phyloP scores from a whole-genome alignment of 2,113 vertebrate species.

The Candoia aspera region DNA sequence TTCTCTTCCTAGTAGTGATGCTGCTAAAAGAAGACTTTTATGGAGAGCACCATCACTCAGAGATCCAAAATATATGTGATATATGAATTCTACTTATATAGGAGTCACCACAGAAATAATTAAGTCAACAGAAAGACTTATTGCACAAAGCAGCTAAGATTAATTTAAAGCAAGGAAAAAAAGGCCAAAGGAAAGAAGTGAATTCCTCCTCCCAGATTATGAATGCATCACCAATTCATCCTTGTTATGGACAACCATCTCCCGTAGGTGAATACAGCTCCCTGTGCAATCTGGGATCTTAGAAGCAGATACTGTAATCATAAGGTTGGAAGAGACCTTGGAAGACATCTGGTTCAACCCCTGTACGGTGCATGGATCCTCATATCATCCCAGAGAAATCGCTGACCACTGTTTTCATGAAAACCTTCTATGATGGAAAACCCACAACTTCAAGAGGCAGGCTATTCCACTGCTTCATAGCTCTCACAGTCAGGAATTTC shows the following conservation, averaged over 20 bases:
- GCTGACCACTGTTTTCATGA: neutral
- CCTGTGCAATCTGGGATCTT: neutral
- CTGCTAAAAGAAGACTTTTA: neutral
- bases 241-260: neutral
- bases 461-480: neutral
- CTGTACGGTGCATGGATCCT: neutral
- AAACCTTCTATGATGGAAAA: neutral
- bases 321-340: neutral
- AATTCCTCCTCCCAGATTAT: neutral
- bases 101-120: constrained; percentile 37
- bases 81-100: constrained; percentile 23
- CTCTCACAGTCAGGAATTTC: neutral
- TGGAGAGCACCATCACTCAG: neutral
- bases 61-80: neutral
- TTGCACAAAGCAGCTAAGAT: neutral
- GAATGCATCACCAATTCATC: neutral
- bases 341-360: neutral
- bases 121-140: neutral
- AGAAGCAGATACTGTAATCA: neutral
- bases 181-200: neutral
- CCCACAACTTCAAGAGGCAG: neutral
- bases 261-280: neutral
- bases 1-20: neutral
- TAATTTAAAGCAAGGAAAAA: constrained; percentile 1
- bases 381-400: neutral